Percentiles rank a stretch among this genome's conserved stretches.
Conservation (phyloP, 2,888 invertebrate species). For the Nymphalis c-album region DNA sequence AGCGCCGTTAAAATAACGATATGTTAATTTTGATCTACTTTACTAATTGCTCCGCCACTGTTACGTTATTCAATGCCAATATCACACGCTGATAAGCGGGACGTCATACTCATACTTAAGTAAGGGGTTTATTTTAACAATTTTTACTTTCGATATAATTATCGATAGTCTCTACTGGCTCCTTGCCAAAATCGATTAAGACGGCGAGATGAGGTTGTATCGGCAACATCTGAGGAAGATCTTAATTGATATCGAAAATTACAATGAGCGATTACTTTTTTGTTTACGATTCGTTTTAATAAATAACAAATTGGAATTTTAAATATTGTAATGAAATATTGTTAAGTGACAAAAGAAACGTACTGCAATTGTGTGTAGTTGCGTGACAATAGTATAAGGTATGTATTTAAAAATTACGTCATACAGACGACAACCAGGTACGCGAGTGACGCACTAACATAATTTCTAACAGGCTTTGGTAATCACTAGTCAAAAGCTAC, state of each 20-base stretch:
- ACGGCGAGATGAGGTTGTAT: too few relatives aligned
- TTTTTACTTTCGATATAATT: neutral
- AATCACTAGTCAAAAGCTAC: constrained; percentile 5
- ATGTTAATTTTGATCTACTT: constrained; percentile 70
- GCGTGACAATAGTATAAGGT: neutral
- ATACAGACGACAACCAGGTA: constrained; percentile 18
- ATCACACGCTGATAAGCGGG: constrained; percentile 53
- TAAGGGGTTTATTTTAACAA: neutral
- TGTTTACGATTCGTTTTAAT: too few relatives aligned
- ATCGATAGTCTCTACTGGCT: constrained; percentile 3
- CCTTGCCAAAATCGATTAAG: constrained; percentile 20
- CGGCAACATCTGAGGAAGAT: too few relatives aligned
- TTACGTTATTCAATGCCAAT: constrained; percentile 46
- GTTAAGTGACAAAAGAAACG: neutral
- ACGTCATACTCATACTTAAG: neutral
- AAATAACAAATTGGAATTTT: too few relatives aligned
- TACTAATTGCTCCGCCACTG: constrained; percentile 61
- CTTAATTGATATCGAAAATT: too few relatives aligned
- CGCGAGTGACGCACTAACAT: constrained; percentile 25
- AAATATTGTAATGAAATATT: too few relatives aligned
- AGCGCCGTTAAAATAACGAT: constrained; percentile 36
- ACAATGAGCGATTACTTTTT: too few relatives aligned
- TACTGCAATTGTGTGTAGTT: neutral
- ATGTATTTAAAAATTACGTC: constrained; percentile 32
- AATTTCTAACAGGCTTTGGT: constrained; percentile 4